Conservation (phyloP, 2,797 vertebrate species). For the Loris lydekkerianus region DNA sequence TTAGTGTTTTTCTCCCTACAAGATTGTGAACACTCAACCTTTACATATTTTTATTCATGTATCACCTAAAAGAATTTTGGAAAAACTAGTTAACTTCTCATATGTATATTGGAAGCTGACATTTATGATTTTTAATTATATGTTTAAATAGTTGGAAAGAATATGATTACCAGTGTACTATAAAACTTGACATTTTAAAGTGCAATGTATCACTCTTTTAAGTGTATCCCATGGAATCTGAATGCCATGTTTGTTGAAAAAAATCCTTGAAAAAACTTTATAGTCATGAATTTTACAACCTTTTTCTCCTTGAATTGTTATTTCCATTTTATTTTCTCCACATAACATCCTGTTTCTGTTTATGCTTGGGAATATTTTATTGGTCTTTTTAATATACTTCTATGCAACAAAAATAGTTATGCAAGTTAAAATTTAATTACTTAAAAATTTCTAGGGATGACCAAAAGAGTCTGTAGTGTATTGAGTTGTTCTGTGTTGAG, state of each 20-base stretch:
- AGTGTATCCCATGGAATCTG: not conserved
- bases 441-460: not conserved
- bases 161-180: conserved; percentile 27
- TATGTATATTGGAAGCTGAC: not conserved
- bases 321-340: not conserved
- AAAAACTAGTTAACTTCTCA: not conserved
- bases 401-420: not conserved
- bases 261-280: not conserved
- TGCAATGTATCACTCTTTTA: conserved; percentile 57
- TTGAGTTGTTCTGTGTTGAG: not conserved
- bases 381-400: not conserved
- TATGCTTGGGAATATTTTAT: not conserved
- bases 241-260: conserved; percentile 20
- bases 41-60: conserved; percentile 28
- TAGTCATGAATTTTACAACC: not conserved
- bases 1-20: not conserved
- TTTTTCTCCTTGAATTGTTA: not conserved
- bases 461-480: not conserved
- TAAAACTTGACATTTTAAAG: conserved; percentile 69
- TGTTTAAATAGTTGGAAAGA: conserved; percentile 55
- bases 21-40: not conserved
- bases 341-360: not conserved
- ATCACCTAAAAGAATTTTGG: conserved; percentile 14
- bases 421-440: conserved; percentile 33
- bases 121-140: conserved; percentile 40